phyloP scores from a whole-genome alignment of 2,888 invertebrate genomes.

The Phortica okadai region DNA sequence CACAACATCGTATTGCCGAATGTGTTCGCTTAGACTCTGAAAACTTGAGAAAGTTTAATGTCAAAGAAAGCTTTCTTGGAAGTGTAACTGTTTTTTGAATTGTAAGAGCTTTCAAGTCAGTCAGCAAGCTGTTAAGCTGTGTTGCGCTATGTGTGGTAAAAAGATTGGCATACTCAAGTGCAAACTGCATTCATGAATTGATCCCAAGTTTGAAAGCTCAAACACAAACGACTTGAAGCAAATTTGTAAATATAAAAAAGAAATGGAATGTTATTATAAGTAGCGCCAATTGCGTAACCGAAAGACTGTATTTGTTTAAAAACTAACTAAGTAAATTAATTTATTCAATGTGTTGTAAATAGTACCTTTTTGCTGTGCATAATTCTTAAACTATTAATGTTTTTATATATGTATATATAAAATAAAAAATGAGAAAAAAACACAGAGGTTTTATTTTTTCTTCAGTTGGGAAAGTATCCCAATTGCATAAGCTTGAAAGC shows the following conservation, averaged over 20 bases:
- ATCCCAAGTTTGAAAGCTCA: no score
- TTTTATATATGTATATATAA: not conserved
- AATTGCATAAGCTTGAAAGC: no score
- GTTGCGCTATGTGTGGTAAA: no score
- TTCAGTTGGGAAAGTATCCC: no score
- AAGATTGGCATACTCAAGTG: no score
- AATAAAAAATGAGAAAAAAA: no score
- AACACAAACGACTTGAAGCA: not conserved
- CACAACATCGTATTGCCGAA: slow-evolving; percentile 22
- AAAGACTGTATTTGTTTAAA: slow-evolving; percentile 43
- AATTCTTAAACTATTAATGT: slow-evolving; percentile 4
- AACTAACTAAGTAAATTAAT: slow-evolving; percentile 23
- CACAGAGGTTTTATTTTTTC: no score
- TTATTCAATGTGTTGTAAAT: slow-evolving; percentile 27
- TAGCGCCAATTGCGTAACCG: slow-evolving; percentile 70
- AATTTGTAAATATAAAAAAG: slow-evolving; percentile 13
- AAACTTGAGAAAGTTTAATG: not conserved
- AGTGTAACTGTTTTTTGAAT: no score
- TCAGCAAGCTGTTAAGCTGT: no score
- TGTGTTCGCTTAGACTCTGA: not conserved
- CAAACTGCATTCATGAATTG: no score
- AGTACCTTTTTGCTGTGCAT: slow-evolving; percentile 24
- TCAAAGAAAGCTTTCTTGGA: slow-evolving; percentile 19
- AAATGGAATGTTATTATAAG: slow-evolving; percentile 48
- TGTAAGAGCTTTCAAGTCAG: no score